Evolutionary conservation across 2,888 invertebrate genomes (phyloP), one percentile per base, ranked within the genome.

Genomic region (Dasypolia templi): DNA sequence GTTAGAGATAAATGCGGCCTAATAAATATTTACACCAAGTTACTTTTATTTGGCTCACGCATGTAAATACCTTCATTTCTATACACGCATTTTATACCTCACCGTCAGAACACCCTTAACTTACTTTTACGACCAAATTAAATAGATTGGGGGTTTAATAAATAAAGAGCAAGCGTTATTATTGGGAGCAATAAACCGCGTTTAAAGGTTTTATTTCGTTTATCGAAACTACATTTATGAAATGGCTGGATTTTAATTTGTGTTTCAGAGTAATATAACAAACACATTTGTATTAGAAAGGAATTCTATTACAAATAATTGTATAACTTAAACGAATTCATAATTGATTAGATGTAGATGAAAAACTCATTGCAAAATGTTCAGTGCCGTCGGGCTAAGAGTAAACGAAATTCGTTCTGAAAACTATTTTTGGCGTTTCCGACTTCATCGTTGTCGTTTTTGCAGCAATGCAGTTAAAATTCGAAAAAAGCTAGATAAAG

Each of bases 111-210:
- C 59, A 53, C 22, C 29, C 51, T 75, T 68, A 79, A 61, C 44
- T 64, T 61, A 59, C 42, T 59, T 74, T 79, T 64, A 78, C 26
- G 68, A 75, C 49, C 53, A 44, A 65, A 68, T 68, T 51, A 79
- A 77, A 63, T 67, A 78, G 62, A 79, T 79, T 79, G 67, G 46
- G 29, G 32, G 26, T 63, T 78, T 29, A 64, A 75, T 68, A 80
- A 75, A 75, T 64, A 64, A 79, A 35, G 4, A 51, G 49, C 32
- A 64, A 35, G 11, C 17, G 44, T 44, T 61, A 77, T 44, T 61
- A 77, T 66, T 74, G 63, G 35, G 49, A 29, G 29, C n/a, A 68
- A 59, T 64, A 72, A 77, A 56, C 5, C n/a, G 1, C 3, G 6
- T 51, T 78, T 78, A 63, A 62, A 63, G 56, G 42, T 53, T 58